Evolutionary conservation across 2,888 invertebrate genomes (phyloP).

Genomic region (Mesorhabditis sp.): DNA sequence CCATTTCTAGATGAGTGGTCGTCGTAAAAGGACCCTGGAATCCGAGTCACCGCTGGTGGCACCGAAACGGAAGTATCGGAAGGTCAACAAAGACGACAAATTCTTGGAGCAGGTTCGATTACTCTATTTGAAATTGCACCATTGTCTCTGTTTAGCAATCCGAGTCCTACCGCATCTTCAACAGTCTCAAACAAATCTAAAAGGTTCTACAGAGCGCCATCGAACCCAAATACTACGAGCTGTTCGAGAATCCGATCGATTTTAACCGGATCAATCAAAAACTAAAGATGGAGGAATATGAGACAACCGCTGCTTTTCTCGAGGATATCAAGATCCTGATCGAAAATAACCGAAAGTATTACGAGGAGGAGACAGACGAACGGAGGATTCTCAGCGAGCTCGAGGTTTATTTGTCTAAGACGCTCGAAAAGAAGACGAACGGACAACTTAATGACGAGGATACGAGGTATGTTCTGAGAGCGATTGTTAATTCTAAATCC

Average conservation of each 20-base stretch:
- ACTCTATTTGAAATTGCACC: neutral
- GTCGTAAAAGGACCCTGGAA: too few relatives aligned
- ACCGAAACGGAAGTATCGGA: neutral
- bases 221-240: constrained; percentile 65
- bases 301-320: constrained; percentile 83
- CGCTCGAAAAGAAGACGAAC: constrained; percentile 15
- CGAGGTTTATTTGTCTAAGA: constrained; percentile 66
- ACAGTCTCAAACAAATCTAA: neutral
- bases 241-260: constrained; percentile 90
- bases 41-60: neutral
- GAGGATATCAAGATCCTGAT: constrained; percentile 85
- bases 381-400: constrained; percentile 79
- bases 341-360: constrained; percentile 90
- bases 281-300: constrained; percentile 91
- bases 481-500: too few relatives aligned
- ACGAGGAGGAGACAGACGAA: constrained; percentile 65
- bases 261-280: constrained; percentile 90
- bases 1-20: neutral
- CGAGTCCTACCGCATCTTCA: neutral
- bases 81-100: neutral
- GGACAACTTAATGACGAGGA: neutral
- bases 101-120: neutral
- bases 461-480: neutral
- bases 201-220: neutral
- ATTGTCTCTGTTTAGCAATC: neutral